Percentiles rank a stretch among this genome's conserved stretches.
phyloP scores from a whole-genome alignment of 2,888 invertebrate genomes.

The Acrobasis consociella region DNA sequence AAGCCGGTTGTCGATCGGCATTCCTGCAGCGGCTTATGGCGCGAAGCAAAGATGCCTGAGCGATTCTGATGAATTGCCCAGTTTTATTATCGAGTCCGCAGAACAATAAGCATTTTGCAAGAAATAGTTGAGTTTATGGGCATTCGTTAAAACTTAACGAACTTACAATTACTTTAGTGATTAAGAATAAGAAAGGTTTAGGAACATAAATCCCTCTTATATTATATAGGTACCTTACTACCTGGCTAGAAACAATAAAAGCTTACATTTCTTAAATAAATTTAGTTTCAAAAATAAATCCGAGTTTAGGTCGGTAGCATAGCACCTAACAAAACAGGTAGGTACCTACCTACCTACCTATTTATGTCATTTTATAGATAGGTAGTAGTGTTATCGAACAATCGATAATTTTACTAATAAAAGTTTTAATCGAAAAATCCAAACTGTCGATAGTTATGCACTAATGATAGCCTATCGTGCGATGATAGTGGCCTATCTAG shows the following conservation, averaged over 20 bases:
- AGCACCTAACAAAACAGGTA: neutral
- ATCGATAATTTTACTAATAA: too few species aligned
- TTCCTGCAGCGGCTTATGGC: slow-evolving; percentile 74
- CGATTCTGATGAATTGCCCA: slow-evolving; percentile 70
- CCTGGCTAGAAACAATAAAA: too few species aligned
- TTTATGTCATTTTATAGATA: too few species aligned
- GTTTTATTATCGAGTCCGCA: slow-evolving; percentile 54
- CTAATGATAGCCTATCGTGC: too few species aligned
- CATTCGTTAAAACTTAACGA: slow-evolving; percentile 15
- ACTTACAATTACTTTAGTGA: slow-evolving; percentile 10
- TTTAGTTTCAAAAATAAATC: too few species aligned
- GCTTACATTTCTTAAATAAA: too few species aligned
- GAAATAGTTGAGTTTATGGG: slow-evolving; percentile 17
- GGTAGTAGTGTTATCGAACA: too few species aligned
- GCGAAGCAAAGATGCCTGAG: slow-evolving; percentile 75
- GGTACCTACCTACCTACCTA: neutral
- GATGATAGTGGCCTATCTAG: too few species aligned
- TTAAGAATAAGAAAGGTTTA: neutral
- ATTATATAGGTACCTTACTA: too few species aligned
- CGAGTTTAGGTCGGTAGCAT: neutral
- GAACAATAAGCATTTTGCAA: slow-evolving; percentile 41
- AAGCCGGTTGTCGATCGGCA: slow-evolving; percentile 67
- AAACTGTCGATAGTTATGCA: too few species aligned
- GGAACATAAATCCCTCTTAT: too few species aligned
- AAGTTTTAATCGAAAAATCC: too few species aligned